Conservation (phyloP, 2,113 vertebrate genomes). For the Podarcis cretensis region DNA sequence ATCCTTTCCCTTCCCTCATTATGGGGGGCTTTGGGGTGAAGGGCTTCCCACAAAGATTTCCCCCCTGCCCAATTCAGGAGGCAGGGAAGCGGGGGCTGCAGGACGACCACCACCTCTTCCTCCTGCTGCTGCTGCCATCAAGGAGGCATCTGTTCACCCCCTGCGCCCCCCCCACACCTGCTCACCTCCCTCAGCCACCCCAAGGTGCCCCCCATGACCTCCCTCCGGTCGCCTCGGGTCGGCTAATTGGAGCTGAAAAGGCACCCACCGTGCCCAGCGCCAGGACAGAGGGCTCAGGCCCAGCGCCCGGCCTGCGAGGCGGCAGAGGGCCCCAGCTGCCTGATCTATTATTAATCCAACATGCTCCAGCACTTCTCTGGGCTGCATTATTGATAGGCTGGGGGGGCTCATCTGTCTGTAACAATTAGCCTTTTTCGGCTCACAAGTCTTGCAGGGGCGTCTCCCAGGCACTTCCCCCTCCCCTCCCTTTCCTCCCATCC, state of each 20-base stretch:
- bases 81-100: no score
- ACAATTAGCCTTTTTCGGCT: slow-evolving; percentile 1
- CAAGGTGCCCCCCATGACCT: background rate
- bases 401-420: background rate
- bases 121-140: no score
- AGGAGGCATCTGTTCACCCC: no score
- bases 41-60: no score
- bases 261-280: background rate
- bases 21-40: no score
- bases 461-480: background rate
- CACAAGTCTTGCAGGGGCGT: background rate
- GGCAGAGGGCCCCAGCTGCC: background rate
- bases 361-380: background rate
- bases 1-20: no score
- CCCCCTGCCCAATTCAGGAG: no score
- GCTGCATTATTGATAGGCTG: background rate
- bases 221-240: background rate
- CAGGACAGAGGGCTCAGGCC: background rate
- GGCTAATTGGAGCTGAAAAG: slow-evolving; percentile 5
- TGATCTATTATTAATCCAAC: slow-evolving; percentile 38
- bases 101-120: no score
- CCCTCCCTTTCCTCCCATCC: no score
- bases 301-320: background rate
- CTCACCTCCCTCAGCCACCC: background rate
- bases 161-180: no score